phyloP scores from a whole-genome alignment of 1,140 invertebrate species.

The Brachionus rubens region DNA sequence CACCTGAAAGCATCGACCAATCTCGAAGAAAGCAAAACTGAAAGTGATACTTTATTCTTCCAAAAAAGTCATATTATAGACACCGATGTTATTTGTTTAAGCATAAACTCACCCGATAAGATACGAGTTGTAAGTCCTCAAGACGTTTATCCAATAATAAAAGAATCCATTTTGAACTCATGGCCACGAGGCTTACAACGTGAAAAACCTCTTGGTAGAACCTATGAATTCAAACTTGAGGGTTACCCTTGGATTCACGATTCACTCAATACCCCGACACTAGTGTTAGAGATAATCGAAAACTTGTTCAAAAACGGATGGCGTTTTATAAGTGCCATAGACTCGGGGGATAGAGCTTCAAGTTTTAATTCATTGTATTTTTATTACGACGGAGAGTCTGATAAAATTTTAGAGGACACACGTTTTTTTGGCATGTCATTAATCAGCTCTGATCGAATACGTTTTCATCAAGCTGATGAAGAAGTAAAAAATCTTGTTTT shows the following conservation, averaged over 20 bases:
- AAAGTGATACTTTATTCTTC: slow-evolving; percentile 1
- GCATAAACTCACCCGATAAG: slow-evolving; percentile 12
- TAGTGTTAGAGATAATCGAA: slow-evolving; percentile 10
- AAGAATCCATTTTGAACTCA: neutral
- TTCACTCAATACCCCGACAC: neutral
- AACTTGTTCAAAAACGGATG: slow-evolving; percentile 20
- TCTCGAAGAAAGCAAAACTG: neutral
- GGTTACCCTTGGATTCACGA: slow-evolving; percentile 26
- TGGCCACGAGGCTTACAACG: slow-evolving; percentile 3
- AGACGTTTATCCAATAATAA: neutral
- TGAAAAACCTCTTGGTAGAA: neutral
- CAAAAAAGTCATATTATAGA: neutral
- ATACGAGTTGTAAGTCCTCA: neutral
- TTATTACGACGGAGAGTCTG: neutral
- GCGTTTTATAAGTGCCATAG: neutral
- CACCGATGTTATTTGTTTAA: neutral
- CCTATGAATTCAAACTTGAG: neutral
- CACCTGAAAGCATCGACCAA: slow-evolving; percentile 8
- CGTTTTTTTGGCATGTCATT: neutral
- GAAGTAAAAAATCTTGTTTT: neutral
- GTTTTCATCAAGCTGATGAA: neutral
- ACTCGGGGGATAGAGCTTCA: neutral
- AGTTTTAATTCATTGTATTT: slow-evolving; percentile 19
- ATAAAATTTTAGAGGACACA: neutral
- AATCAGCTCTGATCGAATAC: neutral